phyloP scores from a whole-genome alignment of 2,797 vertebrate genomes.

The Paguma larvata region DNA sequence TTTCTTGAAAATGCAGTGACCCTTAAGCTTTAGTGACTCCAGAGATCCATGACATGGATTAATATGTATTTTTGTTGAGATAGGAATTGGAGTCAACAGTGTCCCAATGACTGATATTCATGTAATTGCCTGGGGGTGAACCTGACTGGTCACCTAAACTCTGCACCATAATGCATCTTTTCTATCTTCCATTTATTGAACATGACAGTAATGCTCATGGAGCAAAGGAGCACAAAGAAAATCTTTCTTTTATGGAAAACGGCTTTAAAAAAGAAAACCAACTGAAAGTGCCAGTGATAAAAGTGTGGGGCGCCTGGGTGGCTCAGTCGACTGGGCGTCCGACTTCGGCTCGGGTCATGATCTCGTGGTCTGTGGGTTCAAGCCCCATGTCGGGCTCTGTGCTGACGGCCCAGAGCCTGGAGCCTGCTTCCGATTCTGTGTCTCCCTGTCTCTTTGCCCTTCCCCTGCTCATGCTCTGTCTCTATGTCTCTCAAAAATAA shows the following conservation, averaged over 20 bases:
- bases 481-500: too few relatives aligned
- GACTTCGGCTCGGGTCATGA: too few relatives aligned
- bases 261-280: constrained; percentile 39
- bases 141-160: neutral
- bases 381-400: too few relatives aligned
- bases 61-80: neutral
- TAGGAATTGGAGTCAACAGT: neutral
- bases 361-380: too few relatives aligned
- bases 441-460: too few relatives aligned
- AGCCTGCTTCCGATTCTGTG: too few relatives aligned
- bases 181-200: neutral
- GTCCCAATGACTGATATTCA: neutral
- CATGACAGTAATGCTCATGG: neutral
- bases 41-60: neutral
- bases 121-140: neutral
- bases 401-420: too few relatives aligned
- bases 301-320: too few relatives aligned
- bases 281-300: neutral
- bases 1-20: constrained; percentile 22
- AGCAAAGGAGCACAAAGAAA: neutral
- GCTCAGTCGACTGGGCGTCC: too few relatives aligned
- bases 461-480: too few relatives aligned
- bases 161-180: neutral
- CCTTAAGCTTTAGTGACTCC: neutral
- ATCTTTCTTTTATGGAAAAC: neutral